These are phyloP conservation scores for Micrastur ruficollis DNA, from an alignment of 2,797 vertebrate species.

Conservation along the genomic window DNA sequence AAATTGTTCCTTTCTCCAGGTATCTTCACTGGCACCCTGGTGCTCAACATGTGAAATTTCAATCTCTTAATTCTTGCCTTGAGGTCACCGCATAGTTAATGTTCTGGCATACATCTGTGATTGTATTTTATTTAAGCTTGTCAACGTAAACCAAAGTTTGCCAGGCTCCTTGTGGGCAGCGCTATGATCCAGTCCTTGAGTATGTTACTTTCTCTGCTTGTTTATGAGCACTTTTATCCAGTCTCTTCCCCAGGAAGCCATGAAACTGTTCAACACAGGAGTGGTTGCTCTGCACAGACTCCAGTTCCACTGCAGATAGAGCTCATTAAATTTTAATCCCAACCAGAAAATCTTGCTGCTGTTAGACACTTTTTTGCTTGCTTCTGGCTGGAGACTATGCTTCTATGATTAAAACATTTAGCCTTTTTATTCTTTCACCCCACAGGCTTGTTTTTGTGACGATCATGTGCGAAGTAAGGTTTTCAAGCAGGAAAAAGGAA, in stretches of 20 bases:
- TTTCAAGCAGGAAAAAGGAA: conserved; percentile 96
- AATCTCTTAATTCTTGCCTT: neutral
- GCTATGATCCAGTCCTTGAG: neutral
- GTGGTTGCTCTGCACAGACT: neutral
- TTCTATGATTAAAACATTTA: neutral
- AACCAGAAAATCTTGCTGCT: neutral
- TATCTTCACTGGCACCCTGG: neutral
- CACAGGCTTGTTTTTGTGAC: conserved; percentile 92
- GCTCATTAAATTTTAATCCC: conserved; percentile 2
- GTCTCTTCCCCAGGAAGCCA: neutral
- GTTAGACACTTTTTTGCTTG: neutral
- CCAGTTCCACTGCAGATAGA: neutral
- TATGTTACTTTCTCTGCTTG: neutral
- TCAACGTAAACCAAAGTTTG: neutral
- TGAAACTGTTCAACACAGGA: neutral
- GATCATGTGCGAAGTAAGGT: conserved; percentile 96
- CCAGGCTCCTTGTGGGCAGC: neutral
- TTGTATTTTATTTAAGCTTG: neutral
- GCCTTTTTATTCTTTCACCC: neutral
- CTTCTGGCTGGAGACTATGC: neutral
- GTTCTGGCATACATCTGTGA: neutral
- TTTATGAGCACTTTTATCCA: neutral
- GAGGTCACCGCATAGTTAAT: neutral
- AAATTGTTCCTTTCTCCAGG: neutral
- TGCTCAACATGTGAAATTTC: neutral